These are phyloP conservation scores for Clytia hemisphaerica DNA, from an alignment of 30 jellyfish, hydroid and myxozoan species.

Conservation along the genomic window DNA sequence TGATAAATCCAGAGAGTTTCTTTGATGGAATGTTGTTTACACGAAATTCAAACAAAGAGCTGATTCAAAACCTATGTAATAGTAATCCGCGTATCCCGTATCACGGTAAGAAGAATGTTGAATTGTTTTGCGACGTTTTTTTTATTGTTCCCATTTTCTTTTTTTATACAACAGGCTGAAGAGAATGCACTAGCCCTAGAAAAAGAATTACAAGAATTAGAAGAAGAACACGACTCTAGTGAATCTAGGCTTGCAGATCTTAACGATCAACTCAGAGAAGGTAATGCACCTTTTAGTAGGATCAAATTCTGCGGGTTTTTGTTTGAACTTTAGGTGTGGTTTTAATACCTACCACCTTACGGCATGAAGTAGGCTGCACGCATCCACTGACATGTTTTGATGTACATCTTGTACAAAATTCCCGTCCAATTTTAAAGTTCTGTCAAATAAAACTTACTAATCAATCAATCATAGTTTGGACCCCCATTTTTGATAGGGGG, in stretches of 20 bases:
- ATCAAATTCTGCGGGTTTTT: neutral
- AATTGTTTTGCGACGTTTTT: neutral
- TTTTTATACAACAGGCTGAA: neutral
- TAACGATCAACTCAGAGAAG: neutral
- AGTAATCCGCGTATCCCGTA: neutral
- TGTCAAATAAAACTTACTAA: too few species aligned
- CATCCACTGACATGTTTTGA: too few species aligned
- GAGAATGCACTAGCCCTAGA: conserved; percentile 2
- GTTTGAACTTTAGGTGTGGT: neutral
- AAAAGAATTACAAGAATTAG: neutral
- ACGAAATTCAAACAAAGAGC: too few species aligned
- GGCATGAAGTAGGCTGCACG: too few species aligned
- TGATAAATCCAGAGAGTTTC: too few species aligned
- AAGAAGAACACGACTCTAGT: conserved; percentile 17
- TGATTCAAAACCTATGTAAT: too few species aligned
- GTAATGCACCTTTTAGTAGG: neutral
- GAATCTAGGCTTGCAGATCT: conserved; percentile 8
- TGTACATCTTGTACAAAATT: too few species aligned
- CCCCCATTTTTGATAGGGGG: too few species aligned
- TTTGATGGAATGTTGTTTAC: too few species aligned
- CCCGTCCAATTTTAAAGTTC: too few species aligned
- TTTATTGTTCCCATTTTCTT: neutral
- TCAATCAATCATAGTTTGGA: too few species aligned
- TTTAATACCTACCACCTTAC: too few species aligned
- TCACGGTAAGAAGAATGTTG: neutral